Evolutionary conservation across 2,113 vertebrate species (phyloP).

Genomic region (Tenrec ecaudatus): DNA sequence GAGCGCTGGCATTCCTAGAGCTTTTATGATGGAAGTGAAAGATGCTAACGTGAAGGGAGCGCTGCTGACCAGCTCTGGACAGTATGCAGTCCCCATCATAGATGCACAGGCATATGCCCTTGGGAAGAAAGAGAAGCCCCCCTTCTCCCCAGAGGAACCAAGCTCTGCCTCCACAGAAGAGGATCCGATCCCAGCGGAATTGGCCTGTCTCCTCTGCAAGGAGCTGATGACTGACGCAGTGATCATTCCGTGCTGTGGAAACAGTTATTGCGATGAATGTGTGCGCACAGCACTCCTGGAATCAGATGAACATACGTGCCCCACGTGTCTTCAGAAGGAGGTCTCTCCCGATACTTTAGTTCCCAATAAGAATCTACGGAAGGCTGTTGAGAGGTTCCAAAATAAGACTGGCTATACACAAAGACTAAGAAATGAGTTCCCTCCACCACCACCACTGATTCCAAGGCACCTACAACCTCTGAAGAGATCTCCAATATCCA

Average conservation of each 20-base stretch:
- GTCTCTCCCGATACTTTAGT: constrained; percentile 97
- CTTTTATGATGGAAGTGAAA: constrained; percentile 98
- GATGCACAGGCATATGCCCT: constrained; percentile 98
- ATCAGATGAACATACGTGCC: constrained; percentile 96
- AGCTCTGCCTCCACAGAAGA: constrained; percentile 91
- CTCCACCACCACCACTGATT: constrained; percentile 84
- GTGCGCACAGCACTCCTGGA: constrained; percentile 96
- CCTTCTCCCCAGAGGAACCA: constrained; percentile 91
- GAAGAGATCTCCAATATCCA: constrained; percentile 85
- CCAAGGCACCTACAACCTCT: constrained; percentile 87
- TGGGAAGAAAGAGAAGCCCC: constrained; percentile 97
- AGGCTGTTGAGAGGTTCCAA: constrained; percentile 98
- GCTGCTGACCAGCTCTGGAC: constrained; percentile 97
- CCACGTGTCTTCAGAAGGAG: constrained; percentile 94
- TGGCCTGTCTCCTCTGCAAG: constrained; percentile 96
- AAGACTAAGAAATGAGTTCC: constrained; percentile 86
- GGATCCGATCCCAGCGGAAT: constrained; percentile 94
- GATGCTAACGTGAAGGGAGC: constrained; percentile 97
- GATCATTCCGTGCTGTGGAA: constrained; percentile 98
- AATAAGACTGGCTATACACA: constrained; percentile 93
- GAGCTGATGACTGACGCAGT: constrained; percentile 96
- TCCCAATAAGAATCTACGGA: constrained; percentile 97
- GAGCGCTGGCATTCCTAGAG: constrained; percentile 97
- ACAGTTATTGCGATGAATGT: constrained; percentile 99
- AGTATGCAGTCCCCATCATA: constrained; percentile 96